Conservation (phyloP, 2,113 vertebrate species). For the Campylorhamphus procurvoides region DNA sequence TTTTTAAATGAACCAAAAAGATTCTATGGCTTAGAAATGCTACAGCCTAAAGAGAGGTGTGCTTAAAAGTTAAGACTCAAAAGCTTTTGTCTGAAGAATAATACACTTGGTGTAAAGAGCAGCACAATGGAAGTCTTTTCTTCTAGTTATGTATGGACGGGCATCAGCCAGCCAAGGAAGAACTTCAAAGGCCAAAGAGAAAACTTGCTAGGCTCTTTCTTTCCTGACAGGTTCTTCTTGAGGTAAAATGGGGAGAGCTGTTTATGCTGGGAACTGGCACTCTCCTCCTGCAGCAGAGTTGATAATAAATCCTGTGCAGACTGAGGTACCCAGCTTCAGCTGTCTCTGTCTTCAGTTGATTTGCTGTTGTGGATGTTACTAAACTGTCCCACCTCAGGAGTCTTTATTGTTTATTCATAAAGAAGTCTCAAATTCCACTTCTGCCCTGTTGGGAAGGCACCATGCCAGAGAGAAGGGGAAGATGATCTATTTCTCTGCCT, state of each 20-base stretch:
- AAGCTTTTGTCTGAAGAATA: constrained; percentile 53
- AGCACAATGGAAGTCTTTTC: constrained; percentile 43
- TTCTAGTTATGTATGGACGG: constrained; percentile 46
- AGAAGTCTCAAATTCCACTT: neutral
- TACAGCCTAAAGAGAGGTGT: constrained; percentile 26
- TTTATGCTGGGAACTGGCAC: neutral
- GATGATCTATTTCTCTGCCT: neutral
- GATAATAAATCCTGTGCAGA: neutral
- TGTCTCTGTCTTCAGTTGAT: neutral
- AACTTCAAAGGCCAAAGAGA: constrained; percentile 32
- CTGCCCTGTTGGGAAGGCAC: neutral
- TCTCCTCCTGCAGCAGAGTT: neutral
- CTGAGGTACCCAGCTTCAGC: neutral
- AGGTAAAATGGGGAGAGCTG: neutral
- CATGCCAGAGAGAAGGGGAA: neutral
- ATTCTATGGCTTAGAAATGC: constrained; percentile 30
- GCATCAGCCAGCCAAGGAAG: constrained; percentile 58
- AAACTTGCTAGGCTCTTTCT: constrained; percentile 1
- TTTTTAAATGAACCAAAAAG: neutral
- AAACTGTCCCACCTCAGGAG: neutral
- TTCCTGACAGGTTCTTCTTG: constrained; percentile 40
- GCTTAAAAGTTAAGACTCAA: neutral
- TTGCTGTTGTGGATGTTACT: neutral
- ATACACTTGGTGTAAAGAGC: neutral
- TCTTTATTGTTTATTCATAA: neutral